These are phyloP conservation scores for Heliconius eleuchia DNA, from an alignment of 1,140 invertebrate species.

Conservation along the genomic window DNA sequence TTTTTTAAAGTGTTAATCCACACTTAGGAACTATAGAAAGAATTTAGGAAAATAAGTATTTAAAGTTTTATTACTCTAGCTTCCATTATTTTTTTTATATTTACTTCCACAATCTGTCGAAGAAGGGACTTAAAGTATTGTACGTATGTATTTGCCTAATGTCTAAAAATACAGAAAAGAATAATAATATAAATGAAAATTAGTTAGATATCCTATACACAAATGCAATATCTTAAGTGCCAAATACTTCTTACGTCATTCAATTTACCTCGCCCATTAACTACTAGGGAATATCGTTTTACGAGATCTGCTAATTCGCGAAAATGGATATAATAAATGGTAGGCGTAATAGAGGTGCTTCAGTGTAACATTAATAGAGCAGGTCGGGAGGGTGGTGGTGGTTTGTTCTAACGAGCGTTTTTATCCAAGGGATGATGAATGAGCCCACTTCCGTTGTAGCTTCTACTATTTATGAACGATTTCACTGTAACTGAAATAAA, in stretches of 20 bases:
- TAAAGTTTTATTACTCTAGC: too few relatives aligned
- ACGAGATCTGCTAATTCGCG: slow-evolving; percentile 73
- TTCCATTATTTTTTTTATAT: background rate
- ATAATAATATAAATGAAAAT: background rate
- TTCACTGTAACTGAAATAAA: slow-evolving; percentile 4
- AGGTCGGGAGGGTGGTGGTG: slow-evolving; percentile 57
- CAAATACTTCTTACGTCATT: slow-evolving; percentile 10
- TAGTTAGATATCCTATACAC: background rate
- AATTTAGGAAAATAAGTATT: too few relatives aligned
- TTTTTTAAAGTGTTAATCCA: too few relatives aligned
- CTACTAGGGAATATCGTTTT: slow-evolving; percentile 47
- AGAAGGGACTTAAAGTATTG: background rate
- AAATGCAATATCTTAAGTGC: slow-evolving; percentile 4
- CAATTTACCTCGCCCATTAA: slow-evolving; percentile 31
- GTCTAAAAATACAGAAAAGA: too few relatives aligned
- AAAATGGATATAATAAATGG: slow-evolving; percentile 80
- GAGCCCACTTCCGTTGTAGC: slow-evolving; percentile 67
- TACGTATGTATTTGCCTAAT: too few relatives aligned
- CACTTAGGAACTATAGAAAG: too few relatives aligned
- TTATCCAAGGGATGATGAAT: slow-evolving; percentile 79
- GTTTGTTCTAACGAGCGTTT: slow-evolving; percentile 75
- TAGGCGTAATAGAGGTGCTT: slow-evolving; percentile 76
- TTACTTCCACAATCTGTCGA: background rate
- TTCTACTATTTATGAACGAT: slow-evolving; percentile 62
- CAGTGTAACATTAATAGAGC: slow-evolving; percentile 78